Evolutionary conservation across 2,113 vertebrate species (phyloP).

Genomic region (Scopus umbretta): DNA sequence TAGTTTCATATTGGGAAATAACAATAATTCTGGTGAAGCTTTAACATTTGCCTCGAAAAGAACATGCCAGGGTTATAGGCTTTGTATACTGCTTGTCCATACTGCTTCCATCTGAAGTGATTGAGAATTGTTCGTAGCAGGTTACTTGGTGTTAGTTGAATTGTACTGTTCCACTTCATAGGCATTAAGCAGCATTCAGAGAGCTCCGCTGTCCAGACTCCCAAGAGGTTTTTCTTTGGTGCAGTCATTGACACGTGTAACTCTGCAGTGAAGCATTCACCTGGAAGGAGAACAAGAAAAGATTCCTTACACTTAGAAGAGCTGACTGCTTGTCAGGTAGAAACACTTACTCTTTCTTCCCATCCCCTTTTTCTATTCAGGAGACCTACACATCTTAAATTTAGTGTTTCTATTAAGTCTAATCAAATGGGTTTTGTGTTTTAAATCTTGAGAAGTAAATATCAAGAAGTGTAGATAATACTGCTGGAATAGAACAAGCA

Average conservation of each 20-base stretch:
- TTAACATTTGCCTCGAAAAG: background rate
- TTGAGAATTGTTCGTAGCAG: background rate
- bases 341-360: background rate
- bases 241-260: constrained; percentile 61
- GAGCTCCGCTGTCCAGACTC: constrained; percentile 71
- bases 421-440: background rate
- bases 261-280: constrained; percentile 52
- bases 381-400: background rate
- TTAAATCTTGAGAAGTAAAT: background rate
- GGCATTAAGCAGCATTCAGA: constrained; percentile 40
- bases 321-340: constrained; percentile 77
- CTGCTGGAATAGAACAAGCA: background rate
- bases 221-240: constrained; percentile 89
- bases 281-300: constrained; percentile 49
- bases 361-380: background rate
- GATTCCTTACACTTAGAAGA: constrained; percentile 35
- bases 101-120: background rate
- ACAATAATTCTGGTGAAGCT: background rate
- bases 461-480: background rate
- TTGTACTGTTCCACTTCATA: constrained; percentile 6
- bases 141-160: background rate
- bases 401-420: background rate
- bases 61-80: background rate
- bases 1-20: background rate
- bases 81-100: background rate